phyloP scores from a whole-genome alignment of 2,797 vertebrate genomes.

The Syngnathus rostellatus region DNA sequence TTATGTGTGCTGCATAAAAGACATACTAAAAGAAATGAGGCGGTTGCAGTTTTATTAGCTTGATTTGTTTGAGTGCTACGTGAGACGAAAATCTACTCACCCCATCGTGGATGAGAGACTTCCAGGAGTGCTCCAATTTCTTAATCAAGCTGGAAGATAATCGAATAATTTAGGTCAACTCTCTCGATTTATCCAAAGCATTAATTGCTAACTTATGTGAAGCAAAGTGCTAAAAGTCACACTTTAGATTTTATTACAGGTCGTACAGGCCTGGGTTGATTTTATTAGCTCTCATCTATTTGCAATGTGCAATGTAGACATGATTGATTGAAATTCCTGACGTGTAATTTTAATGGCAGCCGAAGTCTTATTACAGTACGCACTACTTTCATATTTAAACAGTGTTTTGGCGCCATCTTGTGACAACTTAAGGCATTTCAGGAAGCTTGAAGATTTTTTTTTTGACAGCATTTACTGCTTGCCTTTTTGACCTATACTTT shows the following conservation, averaged over 20 bases:
- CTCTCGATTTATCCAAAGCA: constrained; percentile 3
- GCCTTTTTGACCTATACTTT: neutral
- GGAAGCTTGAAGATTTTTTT: neutral
- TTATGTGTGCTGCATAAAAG: neutral
- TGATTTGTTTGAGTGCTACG: neutral
- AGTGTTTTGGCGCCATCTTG: neutral
- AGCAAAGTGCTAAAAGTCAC: neutral
- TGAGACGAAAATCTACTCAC: constrained; percentile 65
- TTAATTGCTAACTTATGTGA: neutral
- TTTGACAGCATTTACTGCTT: neutral
- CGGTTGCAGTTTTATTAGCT: neutral
- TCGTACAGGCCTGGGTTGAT: neutral
- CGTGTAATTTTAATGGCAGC: neutral
- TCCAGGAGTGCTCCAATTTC: constrained; percentile 97
- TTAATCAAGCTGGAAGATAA: constrained; percentile 81
- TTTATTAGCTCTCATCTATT: neutral
- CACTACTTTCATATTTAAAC: neutral
- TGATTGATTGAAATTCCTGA: neutral
- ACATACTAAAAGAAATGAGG: neutral
- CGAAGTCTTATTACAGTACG: neutral
- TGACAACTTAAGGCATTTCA: neutral
- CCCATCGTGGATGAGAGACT: constrained; percentile 92
- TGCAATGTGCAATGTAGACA: neutral
- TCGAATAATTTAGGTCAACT: constrained; percentile 7
- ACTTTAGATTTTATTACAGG: neutral